A percentile compares a stretch with the other conserved stretches of the same genome.
These are phyloP conservation scores for Mamestra brassicae DNA, from an alignment of 2,888 invertebrate genomes.

Conservation along the genomic window DNA sequence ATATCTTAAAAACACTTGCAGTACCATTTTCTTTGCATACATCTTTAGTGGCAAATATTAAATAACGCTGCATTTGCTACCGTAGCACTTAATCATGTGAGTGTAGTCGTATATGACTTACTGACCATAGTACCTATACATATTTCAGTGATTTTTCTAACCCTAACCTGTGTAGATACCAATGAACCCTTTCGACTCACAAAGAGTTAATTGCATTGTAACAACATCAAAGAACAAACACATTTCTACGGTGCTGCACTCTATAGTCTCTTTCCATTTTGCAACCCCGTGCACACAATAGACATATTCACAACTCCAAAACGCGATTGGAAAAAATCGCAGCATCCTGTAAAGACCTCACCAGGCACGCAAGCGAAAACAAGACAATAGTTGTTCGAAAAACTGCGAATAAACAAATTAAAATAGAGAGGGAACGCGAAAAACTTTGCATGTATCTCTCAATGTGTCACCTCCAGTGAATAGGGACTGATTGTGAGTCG, in stretches of 20 bases:
- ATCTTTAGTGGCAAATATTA: neutral
- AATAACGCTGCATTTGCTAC: neutral
- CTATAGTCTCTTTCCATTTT: neutral
- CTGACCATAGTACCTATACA: no score
- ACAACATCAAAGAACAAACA: constrained; percentile 1
- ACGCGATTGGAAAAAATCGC: constrained; percentile 29
- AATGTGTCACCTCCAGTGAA: constrained; percentile 68
- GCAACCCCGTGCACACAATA: neutral
- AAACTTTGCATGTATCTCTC: constrained; percentile 63
- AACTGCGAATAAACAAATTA: constrained; percentile 65
- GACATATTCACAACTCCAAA: constrained; percentile 25
- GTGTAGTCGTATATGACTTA: no score
- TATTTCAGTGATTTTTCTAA: neutral
- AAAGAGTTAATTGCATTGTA: neutral
- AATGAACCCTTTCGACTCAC: neutral
- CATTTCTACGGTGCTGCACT: neutral
- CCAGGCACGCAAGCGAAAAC: constrained; percentile 36
- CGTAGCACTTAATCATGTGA: no score
- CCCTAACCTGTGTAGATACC: neutral
- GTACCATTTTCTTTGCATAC: no score
- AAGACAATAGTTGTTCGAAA: constrained; percentile 58
- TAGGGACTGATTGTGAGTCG: constrained; percentile 79
- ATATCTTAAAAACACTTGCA: no score
- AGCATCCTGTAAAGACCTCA: constrained; percentile 30
- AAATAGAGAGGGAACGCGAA: constrained; percentile 48